These are phyloP conservation scores for Sorex maritimensis DNA, from an alignment of 2,797 vertebrate species.

Conservation along the genomic window DNA sequence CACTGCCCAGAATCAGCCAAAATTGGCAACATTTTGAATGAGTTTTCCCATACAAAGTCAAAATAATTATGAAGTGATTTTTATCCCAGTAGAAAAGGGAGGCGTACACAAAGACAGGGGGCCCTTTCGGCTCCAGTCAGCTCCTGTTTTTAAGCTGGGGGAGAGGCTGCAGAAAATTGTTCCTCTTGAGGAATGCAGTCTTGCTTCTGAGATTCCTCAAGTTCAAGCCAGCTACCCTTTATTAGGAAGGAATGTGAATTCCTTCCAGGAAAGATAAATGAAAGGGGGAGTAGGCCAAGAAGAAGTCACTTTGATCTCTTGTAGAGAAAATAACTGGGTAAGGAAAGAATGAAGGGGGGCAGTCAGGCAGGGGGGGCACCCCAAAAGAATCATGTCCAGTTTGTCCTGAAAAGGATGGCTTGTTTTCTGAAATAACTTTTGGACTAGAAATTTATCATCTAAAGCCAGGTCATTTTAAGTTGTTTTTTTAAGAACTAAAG, in stretches of 20 bases:
- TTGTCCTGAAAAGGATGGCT: conserved; percentile 66
- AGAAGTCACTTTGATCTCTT: conserved; percentile 33
- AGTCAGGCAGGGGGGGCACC: too few relatives aligned
- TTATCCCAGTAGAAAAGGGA: conserved; percentile 17
- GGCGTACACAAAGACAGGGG: not conserved
- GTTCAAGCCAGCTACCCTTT: conserved; percentile 21
- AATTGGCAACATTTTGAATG: conserved; percentile 26
- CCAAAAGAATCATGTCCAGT: not conserved
- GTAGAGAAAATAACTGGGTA: conserved; percentile 43
- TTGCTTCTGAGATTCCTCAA: conserved; percentile 32
- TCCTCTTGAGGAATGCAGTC: not conserved
- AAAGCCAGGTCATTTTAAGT: conserved; percentile 69
- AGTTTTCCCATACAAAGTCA: not conserved
- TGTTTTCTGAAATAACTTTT: conserved; percentile 80
- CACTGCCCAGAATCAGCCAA: conserved; percentile 16
- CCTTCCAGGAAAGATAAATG: conserved; percentile 63
- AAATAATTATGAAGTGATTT: conserved; percentile 36
- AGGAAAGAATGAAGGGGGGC: not conserved
- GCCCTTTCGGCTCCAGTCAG: conserved; percentile 5
- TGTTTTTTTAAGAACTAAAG: conserved; percentile 74
- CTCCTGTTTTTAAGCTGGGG: conserved; percentile 31
- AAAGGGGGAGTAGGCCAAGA: conserved; percentile 38
- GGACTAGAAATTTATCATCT: conserved; percentile 77
- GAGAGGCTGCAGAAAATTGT: not conserved
- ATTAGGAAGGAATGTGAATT: conserved; percentile 36